Base-by-base conservation (phyloP, 37 sponge, comb jelly and placozoan species). In the Beroe ovata region DNA sequence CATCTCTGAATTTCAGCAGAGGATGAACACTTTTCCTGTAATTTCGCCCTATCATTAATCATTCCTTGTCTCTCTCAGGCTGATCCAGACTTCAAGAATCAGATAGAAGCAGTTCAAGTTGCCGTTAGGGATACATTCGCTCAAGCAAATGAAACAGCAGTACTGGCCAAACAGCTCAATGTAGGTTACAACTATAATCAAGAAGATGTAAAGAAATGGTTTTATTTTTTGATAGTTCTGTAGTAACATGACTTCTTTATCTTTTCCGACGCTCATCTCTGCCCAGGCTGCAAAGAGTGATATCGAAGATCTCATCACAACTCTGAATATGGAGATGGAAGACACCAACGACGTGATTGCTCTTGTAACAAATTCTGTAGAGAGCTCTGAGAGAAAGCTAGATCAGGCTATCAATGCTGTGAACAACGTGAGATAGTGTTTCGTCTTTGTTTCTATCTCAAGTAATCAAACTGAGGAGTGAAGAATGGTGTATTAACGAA, bases 41-140 rank as follows among this genome's bases (percentile, higher is more conserved):
- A n/a, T n/a, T n/a, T n/a, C n/a, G n/a, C n/a, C n/a, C n/a, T n/a
- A n/a, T n/a, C n/a, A n/a, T n/a, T n/a, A n/a, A n/a, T n/a, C n/a
- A n/a, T n/a, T n/a, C n/a, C n/a, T n/a, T n/a, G n/a, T n/a, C n/a
- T n/a, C 29, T 19, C 54, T n/a, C 84, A 77, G 84, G 54, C 84
- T 21, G 33, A 35, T 20, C 84, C 84, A 8, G 84, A 77, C 54
- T 77, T 77, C 47, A 77, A 77, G 84, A 42, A 39, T 35, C 42
- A 77, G 84, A 77, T 77, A 42, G 54, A 77, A 42, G 84, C 26
- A 18, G 84, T 77, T n/a, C 84, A 77, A 29, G 47, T 32, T 32
- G 84, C 54, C 20, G 84, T 77, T 3, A 39, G 28, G 38, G 84
- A 39, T n/a, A 42, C 84, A 42, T 77, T 77, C 54, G 84, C 21